Base-by-base conservation (phyloP, 1,140 invertebrate genomes). In the Aphis craccivora region DNA sequence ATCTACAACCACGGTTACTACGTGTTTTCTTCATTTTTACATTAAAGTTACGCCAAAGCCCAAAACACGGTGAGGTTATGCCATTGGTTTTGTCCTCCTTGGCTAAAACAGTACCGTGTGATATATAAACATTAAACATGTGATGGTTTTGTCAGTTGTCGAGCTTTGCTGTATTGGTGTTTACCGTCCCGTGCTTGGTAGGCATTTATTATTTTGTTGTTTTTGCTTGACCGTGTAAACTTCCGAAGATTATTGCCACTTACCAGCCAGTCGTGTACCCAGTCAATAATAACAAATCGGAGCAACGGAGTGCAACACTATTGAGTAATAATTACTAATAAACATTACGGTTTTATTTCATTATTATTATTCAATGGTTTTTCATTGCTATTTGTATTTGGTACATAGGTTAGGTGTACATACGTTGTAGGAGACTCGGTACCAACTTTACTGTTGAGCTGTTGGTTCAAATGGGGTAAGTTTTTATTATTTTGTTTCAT, bases 81-180 rank as follows among this genome's bases (percentile, higher is more conserved):
- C 4, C 1, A n/a, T 76, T 35, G 20, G 84, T 89, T 60, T 81
- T 30, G 60, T 45, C 40, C n/a, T 91, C 43, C 30, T 81, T 91
- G 90, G 45, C 30, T 18, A n/a, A 90, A 43, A 14, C 23, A 67
- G 11, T 67, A 48, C 18, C 60, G 60, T 67, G 60, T 76, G 60
- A 76, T 76, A 76, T 81, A 76, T 91, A 91, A 81, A 81, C 90
- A 81, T 81, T 25, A 91, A 91, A 91, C 90, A 91, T 91, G 90
- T 91, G 90, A 81, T 48, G 0, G 60, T 81, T 91, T 90, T 90
- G 89, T 90, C 89, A 90, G 55, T 90, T 67, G 89, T 90, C 23
- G 37, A 60, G 51, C 55, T 40, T 23, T 60, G 89, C 14, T 76
- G 60, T 76, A 6, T 76, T 76, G n/a, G 30, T 76, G 30, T 76